phyloP scores from a whole-genome alignment of 2,113 vertebrate species.

The Corythaeola cristata region DNA sequence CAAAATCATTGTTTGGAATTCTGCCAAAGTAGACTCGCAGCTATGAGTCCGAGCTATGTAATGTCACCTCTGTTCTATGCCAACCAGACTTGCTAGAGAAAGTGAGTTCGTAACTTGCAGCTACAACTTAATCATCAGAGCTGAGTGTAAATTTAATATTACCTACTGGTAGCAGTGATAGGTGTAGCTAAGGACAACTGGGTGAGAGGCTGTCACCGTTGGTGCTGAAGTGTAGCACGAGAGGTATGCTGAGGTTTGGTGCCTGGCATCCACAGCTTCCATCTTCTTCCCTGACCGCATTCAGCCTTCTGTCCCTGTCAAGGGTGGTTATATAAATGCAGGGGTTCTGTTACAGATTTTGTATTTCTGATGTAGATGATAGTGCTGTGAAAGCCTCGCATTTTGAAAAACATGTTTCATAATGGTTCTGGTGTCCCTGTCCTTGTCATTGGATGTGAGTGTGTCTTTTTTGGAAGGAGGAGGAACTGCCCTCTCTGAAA shows the following conservation, averaged over 20 bases:
- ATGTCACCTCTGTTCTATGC: background rate
- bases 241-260: background rate
- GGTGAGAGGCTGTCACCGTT: background rate
- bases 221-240: background rate
- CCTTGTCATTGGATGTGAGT: background rate
- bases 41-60: background rate
- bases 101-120: background rate
- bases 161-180: background rate
- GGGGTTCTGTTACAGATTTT: background rate
- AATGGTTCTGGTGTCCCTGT: background rate
- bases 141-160: background rate
- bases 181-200: background rate
- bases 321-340: background rate
- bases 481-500: background rate
- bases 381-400: background rate
- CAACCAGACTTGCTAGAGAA: background rate
- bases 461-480: background rate
- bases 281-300: background rate
- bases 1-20: background rate
- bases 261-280: background rate
- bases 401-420: background rate
- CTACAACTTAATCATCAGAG: background rate
- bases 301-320: background rate
- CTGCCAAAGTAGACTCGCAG: background rate
- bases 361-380: background rate